Percentiles rank a stretch among this genome's conserved stretches.
These are phyloP conservation scores for Phodopus roborovskii DNA, from an alignment of 2,113 vertebrate species.

Conservation along the genomic window DNA sequence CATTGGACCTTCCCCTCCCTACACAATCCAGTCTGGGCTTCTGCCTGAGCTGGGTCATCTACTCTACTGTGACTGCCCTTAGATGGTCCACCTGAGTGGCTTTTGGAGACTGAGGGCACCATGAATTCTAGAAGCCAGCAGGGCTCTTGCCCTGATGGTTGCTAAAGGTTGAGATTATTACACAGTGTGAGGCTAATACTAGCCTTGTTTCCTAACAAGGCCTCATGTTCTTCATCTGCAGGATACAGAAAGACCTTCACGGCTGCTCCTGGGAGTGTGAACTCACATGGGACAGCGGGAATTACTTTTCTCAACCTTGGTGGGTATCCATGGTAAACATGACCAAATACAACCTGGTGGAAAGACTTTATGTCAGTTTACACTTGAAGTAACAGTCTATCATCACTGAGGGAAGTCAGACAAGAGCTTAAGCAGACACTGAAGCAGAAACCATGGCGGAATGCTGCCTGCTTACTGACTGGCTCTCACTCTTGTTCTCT, in stretches of 20 bases:
- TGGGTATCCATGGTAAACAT: constrained; percentile 79
- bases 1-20: background rate
- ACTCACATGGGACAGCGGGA: constrained; percentile 73
- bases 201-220: background rate
- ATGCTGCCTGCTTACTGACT: background rate
- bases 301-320: constrained; percentile 94
- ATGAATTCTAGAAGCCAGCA: background rate
- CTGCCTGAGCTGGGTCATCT: background rate
- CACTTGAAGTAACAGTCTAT: background rate
- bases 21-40: background rate
- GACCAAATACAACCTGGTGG: background rate
- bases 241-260: constrained; percentile 94
- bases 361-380: background rate
- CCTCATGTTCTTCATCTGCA: constrained; percentile 75
- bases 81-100: background rate
- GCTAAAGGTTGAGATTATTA: background rate
- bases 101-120: background rate
- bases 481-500: background rate
- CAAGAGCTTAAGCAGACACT: background rate
- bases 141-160: background rate
- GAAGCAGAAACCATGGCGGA: background rate
- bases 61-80: background rate
- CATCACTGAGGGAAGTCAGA: background rate
- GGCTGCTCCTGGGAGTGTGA: constrained; percentile 83
- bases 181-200: background rate